Conservation (phyloP, 37 sponge, comb jelly and placozoan genomes). For the Dysidea cf. avara region DNA sequence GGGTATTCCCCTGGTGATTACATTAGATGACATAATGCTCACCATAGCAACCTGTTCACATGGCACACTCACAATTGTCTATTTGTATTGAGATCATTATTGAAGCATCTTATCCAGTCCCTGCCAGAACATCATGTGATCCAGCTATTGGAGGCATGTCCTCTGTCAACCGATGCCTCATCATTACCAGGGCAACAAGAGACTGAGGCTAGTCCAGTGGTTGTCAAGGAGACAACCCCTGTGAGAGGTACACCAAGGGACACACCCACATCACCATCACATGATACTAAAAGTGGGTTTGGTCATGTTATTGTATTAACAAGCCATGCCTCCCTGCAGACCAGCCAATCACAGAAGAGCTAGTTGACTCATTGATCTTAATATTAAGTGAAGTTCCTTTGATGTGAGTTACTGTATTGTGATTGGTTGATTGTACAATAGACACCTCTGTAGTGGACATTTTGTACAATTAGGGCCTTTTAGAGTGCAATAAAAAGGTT, state of each 20-base stretch:
- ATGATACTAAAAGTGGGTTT: no score
- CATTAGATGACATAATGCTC: no score
- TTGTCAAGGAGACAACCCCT: background rate
- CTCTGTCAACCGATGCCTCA: slow-evolving; percentile 12
- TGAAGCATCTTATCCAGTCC: slow-evolving; percentile 56
- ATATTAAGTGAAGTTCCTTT: slow-evolving; percentile 34
- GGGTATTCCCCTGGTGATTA: background rate
- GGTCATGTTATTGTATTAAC: no score
- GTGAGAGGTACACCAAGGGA: background rate
- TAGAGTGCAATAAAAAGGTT: no score
- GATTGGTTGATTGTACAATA: background rate
- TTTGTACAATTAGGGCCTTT: no score
- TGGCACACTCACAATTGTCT: slow-evolving; percentile 66
- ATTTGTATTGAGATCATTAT: slow-evolving; percentile 29
- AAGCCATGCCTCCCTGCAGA: background rate
- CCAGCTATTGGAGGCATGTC: slow-evolving; percentile 47
- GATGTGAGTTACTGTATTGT: slow-evolving; percentile 36
- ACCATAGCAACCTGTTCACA: slow-evolving; percentile 54
- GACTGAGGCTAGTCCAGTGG: background rate
- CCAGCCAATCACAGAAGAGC: slow-evolving; percentile 27
- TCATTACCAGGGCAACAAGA: background rate
- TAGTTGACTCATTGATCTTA: slow-evolving; percentile 39
- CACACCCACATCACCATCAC: background rate
- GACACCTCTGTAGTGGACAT: no score
- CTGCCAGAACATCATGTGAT: slow-evolving; percentile 48